Base-by-base conservation (phyloP, 2,113 vertebrate genomes). In the Epinephelus cyanopodus region DNA sequence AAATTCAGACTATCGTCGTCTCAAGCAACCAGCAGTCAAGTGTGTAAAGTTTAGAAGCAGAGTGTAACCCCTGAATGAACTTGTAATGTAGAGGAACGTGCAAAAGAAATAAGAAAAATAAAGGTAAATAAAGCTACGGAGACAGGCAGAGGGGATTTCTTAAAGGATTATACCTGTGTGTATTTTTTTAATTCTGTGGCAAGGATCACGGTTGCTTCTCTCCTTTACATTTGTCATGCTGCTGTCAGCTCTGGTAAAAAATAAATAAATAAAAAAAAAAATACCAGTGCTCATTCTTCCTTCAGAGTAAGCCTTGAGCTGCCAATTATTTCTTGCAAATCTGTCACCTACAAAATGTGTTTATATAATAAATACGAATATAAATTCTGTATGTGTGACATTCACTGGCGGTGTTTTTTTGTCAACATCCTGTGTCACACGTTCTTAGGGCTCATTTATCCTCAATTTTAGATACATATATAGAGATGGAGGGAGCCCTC, bases 11-110 rank as follows among this genome's bases (percentile, higher is more conserved):
- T 12, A 7, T 62, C 54, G 5, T 61, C 45, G 19, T 42, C 39
- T 53, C n/a, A 13, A 11, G 6, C 45, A 8, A 39, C 19, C 9
- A 5, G 11, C 58, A 58, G 58, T 25, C 1, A 23, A 29, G 2
- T 54, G 29, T 27, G 45, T 19, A 17, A 8, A 14, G 71, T 37
- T 33, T 12, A 61, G 21, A 52, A 15, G 15, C 13, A 61, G 42
- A 52, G 29, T 12, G 47, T 29, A 25, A 79, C 48, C 66, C 25
- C 77, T 45, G 33, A 19, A 39, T 61, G 65, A 78, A 61, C 76
- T 27, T 14, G 21, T 18, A 25, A 18, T 39, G 19, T 2, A 60
- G 13, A 37, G 6, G 19, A 58, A 61, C 1, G 0, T 19, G 53
- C 63, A 56, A 23, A 45, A 54, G 5, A 45, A 66, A 57, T 48